Conservation (phyloP, 2,113 vertebrate species). For the Oryzias celebensis region DNA sequence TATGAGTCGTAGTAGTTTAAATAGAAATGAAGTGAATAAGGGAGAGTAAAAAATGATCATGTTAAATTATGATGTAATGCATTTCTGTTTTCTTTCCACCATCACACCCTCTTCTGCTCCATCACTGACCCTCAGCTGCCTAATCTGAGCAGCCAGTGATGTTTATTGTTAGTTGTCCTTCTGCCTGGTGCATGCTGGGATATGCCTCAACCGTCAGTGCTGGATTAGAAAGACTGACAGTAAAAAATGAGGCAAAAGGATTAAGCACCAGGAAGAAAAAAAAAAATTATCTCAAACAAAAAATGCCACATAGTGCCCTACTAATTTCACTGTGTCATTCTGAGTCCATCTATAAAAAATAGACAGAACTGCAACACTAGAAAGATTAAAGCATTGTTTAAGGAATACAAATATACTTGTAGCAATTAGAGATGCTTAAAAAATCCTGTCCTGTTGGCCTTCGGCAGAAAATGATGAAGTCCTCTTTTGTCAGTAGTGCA, state of each 20-base stretch:
- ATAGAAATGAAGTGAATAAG: too few relatives aligned
- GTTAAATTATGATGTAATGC: background rate
- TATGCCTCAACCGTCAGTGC: conserved; percentile 1
- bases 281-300: conserved; percentile 1
- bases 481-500: conserved; percentile 48
- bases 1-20: too few relatives aligned
- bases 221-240: conserved; percentile 16
- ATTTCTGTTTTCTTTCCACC: background rate
- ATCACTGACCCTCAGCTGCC: background rate
- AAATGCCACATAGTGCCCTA: background rate
- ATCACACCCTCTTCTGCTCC: background rate
- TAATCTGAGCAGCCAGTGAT: background rate
- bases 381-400: background rate
- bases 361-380: background rate
- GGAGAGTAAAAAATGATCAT: too few relatives aligned
- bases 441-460: conserved; percentile 44
- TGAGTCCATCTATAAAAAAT: background rate
- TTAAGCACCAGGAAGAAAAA: conserved; percentile 1
- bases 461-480: conserved; percentile 33
- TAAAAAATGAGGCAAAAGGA: conserved; percentile 19
- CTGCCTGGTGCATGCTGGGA: conserved; percentile 13
- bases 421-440: conserved; percentile 25
- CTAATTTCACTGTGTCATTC: background rate
- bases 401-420: conserved; percentile 5
- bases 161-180: conserved; percentile 2